Evolutionary conservation across 1,140 invertebrate species (phyloP).

Genomic region (Drosophila setifemur): DNA sequence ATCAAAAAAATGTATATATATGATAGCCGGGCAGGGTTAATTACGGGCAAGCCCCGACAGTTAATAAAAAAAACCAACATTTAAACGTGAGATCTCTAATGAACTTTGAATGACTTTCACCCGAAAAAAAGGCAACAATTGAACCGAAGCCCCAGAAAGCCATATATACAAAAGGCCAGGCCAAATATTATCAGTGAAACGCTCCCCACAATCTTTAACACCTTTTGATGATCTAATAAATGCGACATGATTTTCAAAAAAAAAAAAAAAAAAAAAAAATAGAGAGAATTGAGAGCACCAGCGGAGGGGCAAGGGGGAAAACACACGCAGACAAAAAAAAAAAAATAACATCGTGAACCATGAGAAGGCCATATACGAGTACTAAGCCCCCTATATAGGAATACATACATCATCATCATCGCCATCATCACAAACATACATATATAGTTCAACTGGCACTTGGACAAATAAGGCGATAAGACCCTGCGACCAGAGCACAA

Average conservation of each 20-base stretch:
- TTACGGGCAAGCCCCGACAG: not conserved
- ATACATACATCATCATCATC: constrained; percentile 35
- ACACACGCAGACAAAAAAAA: constrained; percentile 28
- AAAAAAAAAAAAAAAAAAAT: not conserved
- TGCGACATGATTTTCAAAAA: constrained; percentile 74
- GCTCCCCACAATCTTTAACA: constrained; percentile 66
- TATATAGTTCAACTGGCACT: constrained; percentile 59
- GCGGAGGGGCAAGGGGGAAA: not conserved
- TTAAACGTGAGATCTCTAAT: constrained; percentile 42
- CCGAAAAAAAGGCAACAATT: constrained; percentile 33
- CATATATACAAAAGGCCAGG: constrained; percentile 39
- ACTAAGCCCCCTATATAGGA: constrained; percentile 46
- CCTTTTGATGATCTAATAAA: constrained; percentile 75
- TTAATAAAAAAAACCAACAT: constrained; percentile 32
- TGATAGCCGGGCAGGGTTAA: not conserved
- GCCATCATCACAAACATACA: constrained; percentile 15
- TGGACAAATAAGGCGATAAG: constrained; percentile 68
- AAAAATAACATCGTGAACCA: constrained; percentile 46
- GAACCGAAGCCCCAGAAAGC: constrained; percentile 15
- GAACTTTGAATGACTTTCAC: constrained; percentile 62
- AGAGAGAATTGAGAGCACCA: constrained; percentile 37
- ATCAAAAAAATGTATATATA: constrained; percentile 3
- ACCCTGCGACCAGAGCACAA: constrained; percentile 50
- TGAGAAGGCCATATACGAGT: constrained; percentile 45
- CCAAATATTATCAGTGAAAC: constrained; percentile 66